Base-by-base conservation (phyloP, 2,888 invertebrate genomes). In the Venusia cambrica region DNA sequence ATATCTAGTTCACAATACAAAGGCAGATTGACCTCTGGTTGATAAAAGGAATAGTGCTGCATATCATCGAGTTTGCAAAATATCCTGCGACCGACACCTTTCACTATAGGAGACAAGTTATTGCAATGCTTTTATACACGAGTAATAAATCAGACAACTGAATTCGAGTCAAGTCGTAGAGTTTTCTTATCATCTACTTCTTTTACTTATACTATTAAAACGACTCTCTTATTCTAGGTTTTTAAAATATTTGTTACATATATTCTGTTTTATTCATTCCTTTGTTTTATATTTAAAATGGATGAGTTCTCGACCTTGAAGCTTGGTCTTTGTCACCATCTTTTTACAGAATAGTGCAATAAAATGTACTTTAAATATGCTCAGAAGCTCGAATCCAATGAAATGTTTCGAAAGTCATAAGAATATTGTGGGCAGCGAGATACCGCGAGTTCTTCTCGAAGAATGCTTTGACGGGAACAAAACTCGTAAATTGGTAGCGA, bases 391-490 rank as follows among this genome's bases (percentile, higher is more conserved):
- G 65, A 66, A 61, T 72, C 65, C 70, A 78, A 76, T 72, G 75
- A 72, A 75, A 79, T 78, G 78, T 83, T 80, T 78, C 65, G 71
- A 68, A 73, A 76, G 70, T 70, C 62, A 70, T 71, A 73, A 71
- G 71, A 75, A 74, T 73, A 78, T 72, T 68, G 72, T 66, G 64
- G 57, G 58, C 62, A 61, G 68, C 62, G 74, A 73, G 78, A 84
- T 81, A 69, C 76, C 67, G 54, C 48, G 61, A 72, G 66, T 66
- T 68, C 62, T 59, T 69, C 42, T 57, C 51, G 47, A 66, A 65
- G 77, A 79, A 78, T 77, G 71, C 73, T 70, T 73, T 64, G 62
- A 64, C 59, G 54, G 49, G 57, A 59, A 58, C 57, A 57, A 59
- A 60, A 69, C 63, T 77, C 79, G 72, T 81, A 83, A 78, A 81